Conservation (phyloP, 1,140 invertebrate species). For the Neuroterus valhalla region DNA sequence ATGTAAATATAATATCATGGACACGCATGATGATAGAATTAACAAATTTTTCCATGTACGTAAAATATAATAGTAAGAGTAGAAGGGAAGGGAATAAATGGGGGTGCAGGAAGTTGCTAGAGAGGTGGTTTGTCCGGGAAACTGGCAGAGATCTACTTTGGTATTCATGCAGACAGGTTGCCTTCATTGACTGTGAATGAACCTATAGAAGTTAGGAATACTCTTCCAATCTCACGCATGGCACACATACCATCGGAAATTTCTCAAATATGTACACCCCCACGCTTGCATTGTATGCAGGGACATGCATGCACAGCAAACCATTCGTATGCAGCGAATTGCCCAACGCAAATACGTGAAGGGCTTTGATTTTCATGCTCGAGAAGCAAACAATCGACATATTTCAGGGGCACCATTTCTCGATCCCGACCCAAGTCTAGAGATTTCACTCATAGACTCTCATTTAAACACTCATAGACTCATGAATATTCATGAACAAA, state of each 20-base stretch:
- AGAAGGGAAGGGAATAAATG: too few species aligned
- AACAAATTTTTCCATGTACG: too few species aligned
- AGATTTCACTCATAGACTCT: constrained; percentile 20
- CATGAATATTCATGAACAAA: constrained; percentile 31
- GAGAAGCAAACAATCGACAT: constrained; percentile 57
- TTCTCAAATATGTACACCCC: neutral
- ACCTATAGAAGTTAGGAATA: constrained; percentile 46
- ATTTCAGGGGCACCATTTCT: constrained; percentile 41
- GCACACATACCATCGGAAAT: neutral
- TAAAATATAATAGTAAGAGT: too few species aligned
- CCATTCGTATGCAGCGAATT: constrained; percentile 57
- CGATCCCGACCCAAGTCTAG: constrained; percentile 33
- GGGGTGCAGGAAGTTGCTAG: too few species aligned
- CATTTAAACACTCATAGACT: too few species aligned
- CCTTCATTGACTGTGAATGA: constrained; percentile 70
- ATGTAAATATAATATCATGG: too few species aligned
- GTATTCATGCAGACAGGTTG: constrained; percentile 69
- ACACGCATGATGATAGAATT: too few species aligned
- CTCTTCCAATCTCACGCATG: constrained; percentile 29
- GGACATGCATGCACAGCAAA: constrained; percentile 2
- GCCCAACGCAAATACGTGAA: constrained; percentile 54
- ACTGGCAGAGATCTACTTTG: constrained; percentile 50
- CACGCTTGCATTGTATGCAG: constrained; percentile 17
- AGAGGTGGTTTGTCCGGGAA: neutral
- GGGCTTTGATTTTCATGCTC: constrained; percentile 53